Evolutionary conservation across 2,888 invertebrate genomes (phyloP).

Genomic region (Leptura quadrifasciata): DNA sequence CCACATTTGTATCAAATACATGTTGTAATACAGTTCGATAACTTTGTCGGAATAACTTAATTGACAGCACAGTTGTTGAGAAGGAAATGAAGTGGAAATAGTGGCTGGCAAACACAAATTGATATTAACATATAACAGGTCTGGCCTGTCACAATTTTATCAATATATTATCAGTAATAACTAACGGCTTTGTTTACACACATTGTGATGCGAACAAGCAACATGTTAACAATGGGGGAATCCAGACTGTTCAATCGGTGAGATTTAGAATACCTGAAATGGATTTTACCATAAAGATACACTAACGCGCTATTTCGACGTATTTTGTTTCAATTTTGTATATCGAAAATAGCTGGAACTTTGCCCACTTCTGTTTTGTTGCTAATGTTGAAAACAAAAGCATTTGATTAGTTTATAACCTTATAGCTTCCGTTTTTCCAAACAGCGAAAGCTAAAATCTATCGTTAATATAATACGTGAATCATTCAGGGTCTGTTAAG

Average conservation of each 20-base stretch:
- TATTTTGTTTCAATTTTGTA: no score
- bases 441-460: no score
- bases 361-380: no score
- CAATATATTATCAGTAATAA: slow-evolving; percentile 25
- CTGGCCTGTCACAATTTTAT: slow-evolving; percentile 25
- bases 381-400: no score
- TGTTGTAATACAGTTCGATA: slow-evolving; percentile 14
- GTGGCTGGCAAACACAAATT: slow-evolving; percentile 28
- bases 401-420: no score
- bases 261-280: neutral
- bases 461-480: no score
- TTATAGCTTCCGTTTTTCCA: no score
- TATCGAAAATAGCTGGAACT: no score
- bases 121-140: slow-evolving; percentile 8
- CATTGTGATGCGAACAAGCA: slow-evolving; percentile 14
- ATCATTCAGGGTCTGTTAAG: no score
- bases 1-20: neutral
- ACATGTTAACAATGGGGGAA: neutral
- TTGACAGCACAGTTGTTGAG: slow-evolving; percentile 34
- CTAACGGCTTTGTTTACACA: slow-evolving; percentile 22
- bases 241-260: slow-evolving; percentile 11
- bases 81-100: slow-evolving; percentile 41
- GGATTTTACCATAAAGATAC: neutral
- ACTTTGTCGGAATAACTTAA: slow-evolving; percentile 26
- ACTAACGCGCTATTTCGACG: no score